Conservation (phyloP, 2,797 vertebrate genomes). For the Phalloptychus januarius region DNA sequence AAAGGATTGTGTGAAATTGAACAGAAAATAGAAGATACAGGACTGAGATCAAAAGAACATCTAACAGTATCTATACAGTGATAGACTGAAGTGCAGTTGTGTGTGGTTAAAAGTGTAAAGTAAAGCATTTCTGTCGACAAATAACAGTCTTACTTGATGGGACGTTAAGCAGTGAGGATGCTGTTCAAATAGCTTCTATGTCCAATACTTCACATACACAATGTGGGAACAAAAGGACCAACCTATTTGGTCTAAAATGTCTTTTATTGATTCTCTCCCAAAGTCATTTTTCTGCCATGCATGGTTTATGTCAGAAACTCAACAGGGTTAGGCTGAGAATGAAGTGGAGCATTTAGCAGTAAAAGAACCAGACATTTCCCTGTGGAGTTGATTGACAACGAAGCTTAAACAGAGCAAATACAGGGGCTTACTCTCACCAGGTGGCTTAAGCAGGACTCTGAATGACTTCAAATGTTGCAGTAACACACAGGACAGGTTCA, state of each 20-base stretch:
- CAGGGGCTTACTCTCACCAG: not conserved
- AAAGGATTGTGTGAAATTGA: not conserved
- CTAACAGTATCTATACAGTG: not conserved
- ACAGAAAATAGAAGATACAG: not conserved
- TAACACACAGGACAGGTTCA: not conserved
- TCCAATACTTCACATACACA: not conserved
- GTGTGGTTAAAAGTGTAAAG: not conserved
- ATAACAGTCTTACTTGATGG: not conserved
- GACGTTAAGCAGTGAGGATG: not conserved
- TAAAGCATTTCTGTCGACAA: not conserved
- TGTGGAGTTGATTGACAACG: not conserved
- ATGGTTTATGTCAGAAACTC: not conserved
- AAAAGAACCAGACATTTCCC: not conserved
- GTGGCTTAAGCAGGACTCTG: not conserved
- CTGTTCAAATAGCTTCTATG: not conserved
- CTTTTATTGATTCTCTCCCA: not conserved
- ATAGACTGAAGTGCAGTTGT: not conserved
- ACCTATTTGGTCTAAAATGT: not conserved
- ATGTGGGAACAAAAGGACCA: not conserved
- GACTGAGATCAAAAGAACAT: not conserved
- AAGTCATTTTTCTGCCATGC: not conserved
- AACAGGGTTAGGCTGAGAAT: not conserved
- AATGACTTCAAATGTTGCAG: not conserved
- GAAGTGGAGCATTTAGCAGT: conserved; percentile 6
- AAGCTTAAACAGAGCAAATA: not conserved